These are phyloP conservation scores for Harpagoxenus sublaevis DNA, from an alignment of 2,888 invertebrate species.

Conservation along the genomic window DNA sequence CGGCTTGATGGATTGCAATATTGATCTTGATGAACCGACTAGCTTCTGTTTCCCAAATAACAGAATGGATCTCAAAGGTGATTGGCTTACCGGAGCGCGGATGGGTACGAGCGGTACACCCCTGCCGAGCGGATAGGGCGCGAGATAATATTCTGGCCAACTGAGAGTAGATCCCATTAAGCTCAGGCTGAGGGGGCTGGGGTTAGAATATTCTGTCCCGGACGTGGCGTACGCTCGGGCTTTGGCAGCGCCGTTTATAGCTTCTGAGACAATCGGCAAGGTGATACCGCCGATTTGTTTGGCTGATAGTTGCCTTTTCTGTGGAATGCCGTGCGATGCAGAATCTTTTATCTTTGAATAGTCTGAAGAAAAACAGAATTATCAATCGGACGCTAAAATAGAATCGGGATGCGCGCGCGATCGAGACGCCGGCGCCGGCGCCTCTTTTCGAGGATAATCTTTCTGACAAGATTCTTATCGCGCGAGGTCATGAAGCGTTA, in stretches of 20 bases:
- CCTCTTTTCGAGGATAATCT: neutral
- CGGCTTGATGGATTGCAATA: neutral
- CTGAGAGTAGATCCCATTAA: too few species aligned
- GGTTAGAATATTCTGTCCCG: neutral
- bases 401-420: neutral
- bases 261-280: constrained; percentile 15
- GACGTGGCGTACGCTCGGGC: neutral
- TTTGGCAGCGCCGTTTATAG: neutral
- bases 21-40: neutral
- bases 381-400: neutral
- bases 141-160: neutral
- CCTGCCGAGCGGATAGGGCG: neutral
- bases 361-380: constrained; percentile 24
- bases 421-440: neutral
- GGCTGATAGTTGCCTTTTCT: constrained; percentile 34
- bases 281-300: neutral
- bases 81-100: constrained; percentile 26
- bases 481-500: neutral
- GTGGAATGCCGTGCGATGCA: neutral
- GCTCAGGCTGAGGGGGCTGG: neutral
- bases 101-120: neutral
- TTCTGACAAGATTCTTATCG: neutral
- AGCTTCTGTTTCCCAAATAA: neutral
- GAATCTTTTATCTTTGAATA: neutral
- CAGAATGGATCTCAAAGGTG: neutral